Base-by-base conservation (phyloP, 2,888 invertebrate genomes). In the Sinohyriopsis cumingii region DNA sequence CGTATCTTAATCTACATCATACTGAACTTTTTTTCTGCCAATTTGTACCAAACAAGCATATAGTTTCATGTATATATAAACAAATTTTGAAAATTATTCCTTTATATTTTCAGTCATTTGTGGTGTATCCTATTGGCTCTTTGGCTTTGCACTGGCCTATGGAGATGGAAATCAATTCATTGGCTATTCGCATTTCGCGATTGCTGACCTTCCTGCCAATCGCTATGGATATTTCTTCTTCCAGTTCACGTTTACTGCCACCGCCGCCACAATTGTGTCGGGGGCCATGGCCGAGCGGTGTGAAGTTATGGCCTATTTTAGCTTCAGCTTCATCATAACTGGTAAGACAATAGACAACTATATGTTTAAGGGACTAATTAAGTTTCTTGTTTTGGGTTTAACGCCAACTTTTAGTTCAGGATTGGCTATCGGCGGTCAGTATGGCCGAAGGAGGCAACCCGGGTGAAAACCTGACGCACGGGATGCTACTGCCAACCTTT, bases 221-320 rank as follows among this genome's bases (percentile, higher is more conserved):
- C 59, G 76, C 2, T 86, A 78, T 63, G 84, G 86, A 22, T 53
- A 68, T 20, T 88, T 91, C 88, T 92, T 92, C 87, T 92, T 92
- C 85, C 92, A 92, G 84, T 92, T 90, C 80, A 90, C 91, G 18
- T 92, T 92, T 78, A 92, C 92, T 0, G 92, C 92, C n/a, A 92
- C 92, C 0, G 91, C 92, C 1, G 91, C 92, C 33, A 92, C 92
- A 25, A 92, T 92, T 65, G 90, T 92, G 5, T 91, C 91, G 0
- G 92, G 92, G 3, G 91, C 92, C 0, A 90, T 92, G 59, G 92
- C 92, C 0, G 92, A 92, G 82, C 77, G 92, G 64, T 92, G 92
- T 78, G 91, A 91, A 76, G 92, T 92, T 79, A 82, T 88, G 19
- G 91, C 92, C 54, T 92, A 92, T 83, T 86, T 92, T 71, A 85